Evolutionary conservation across 2,797 vertebrate species (phyloP), one percentile per base, ranked within the genome.

Genomic region (Masticophis lateralis): DNA sequence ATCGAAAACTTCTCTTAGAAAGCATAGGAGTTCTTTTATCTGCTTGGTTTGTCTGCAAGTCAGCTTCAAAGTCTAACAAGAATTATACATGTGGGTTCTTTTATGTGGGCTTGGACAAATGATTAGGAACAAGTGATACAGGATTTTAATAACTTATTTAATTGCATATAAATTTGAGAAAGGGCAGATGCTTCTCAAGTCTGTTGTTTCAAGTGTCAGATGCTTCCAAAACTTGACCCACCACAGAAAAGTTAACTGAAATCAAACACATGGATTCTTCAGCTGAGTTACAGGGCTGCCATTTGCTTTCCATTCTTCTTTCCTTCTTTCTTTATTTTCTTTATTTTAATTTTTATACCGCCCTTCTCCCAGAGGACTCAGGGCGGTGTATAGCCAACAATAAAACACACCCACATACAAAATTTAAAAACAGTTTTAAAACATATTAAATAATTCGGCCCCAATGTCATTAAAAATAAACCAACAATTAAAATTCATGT

Each of bases 261-360:
- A 12, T 57, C 51, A 66, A 56, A 56, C 43, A 6, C 25, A 22
- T 74, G 3, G 37, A 86, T 43, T 86, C 74, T 56, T n/a, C 43
- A 60, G 0, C 18, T 8, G 16, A 3, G 11, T 91, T 22, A 27
- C 20, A n/a, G 25, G 28, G 1, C 14, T 32, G 11, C 37, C 7
- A 90, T 92, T 94, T 95, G 63, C 3, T n/a, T n/a, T 91, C n/a
- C 60, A 22, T 37, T 37, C 91, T 37, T 37, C 37, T 37, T 37
- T 37, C 37, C 2, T 37, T 37, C 37, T 37, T 37, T 37, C 37
- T 37, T 37, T 37, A n/a, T 2, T 37, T 37, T 37, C 37, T 37
- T 37, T 37, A 1, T 37, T 37, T 37, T 37, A 1, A 37, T 37
- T 37, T 37, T 37, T 37, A 37, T 37, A 37, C 37, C 37, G 37